phyloP scores from a whole-genome alignment of 2,797 vertebrate genomes.

The Squalus acanthias region DNA sequence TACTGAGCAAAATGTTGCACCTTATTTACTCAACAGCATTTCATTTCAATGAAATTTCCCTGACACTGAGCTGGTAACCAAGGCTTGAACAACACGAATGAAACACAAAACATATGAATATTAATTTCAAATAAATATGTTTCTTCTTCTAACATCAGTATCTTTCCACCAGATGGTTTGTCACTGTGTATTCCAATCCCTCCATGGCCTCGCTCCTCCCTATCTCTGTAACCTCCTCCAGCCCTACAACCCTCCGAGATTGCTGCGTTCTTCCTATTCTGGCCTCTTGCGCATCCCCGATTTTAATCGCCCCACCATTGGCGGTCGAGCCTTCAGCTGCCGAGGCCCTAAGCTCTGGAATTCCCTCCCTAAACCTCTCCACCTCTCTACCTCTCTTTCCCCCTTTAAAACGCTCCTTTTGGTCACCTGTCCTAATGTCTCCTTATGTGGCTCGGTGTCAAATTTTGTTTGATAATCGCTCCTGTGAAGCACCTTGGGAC shows the following conservation, averaged over 20 bases:
- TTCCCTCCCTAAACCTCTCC: not conserved
- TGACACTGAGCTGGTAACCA: not conserved
- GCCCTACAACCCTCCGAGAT: not conserved
- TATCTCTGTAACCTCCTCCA: not conserved
- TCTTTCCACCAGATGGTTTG: not conserved
- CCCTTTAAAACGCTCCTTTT: not conserved
- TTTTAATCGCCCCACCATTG: not conserved
- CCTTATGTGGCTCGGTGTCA: not conserved
- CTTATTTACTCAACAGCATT: constrained; percentile 11
- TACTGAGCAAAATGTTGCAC: not conserved
- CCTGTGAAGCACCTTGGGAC: not conserved
- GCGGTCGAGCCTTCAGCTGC: not conserved
- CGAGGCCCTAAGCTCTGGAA: not conserved
- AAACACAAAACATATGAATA: not conserved
- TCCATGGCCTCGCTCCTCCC: not conserved
- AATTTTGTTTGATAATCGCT: not conserved
- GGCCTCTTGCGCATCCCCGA: not conserved
- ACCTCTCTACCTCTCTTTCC: not conserved
- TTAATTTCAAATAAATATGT: not conserved
- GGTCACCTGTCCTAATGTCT: not conserved
- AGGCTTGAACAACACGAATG: not conserved
- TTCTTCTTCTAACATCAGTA: not conserved
- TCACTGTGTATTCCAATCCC: not conserved
- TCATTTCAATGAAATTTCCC: not conserved
- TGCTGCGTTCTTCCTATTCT: not conserved